A percentile compares a stretch with the other conserved stretches of the same genome.
These are phyloP conservation scores for Apomyelois bistriatella DNA, from an alignment of 2,888 invertebrate species.

Conservation along the genomic window DNA sequence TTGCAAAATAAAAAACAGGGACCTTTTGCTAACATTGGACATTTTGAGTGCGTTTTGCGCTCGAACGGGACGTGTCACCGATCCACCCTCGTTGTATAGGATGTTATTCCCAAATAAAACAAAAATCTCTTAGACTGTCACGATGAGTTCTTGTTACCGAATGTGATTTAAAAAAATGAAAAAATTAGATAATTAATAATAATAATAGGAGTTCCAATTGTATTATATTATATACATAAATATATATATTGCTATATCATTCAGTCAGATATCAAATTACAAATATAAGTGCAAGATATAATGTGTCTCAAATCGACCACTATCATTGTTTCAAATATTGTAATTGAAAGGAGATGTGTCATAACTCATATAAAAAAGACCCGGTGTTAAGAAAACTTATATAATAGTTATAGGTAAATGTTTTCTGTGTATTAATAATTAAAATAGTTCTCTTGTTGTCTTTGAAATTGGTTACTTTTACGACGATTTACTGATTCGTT, in stretches of 20 bases:
- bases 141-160: conserved; percentile 70
- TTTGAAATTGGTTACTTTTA: no score
- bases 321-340: conserved; percentile 17
- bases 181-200: conserved; percentile 76
- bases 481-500: no score
- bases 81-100: conserved; percentile 28
- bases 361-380: background rate
- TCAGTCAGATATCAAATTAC: conserved; percentile 44
- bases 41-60: background rate
- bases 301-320: conserved; percentile 15
- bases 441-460: background rate
- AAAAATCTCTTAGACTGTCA: conserved; percentile 58
- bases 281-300: conserved; percentile 14
- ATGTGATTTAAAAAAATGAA: conserved; percentile 66
- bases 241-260: conserved; percentile 64
- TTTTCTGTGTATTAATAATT: background rate
- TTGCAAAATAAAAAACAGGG: background rate
- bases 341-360: background rate
- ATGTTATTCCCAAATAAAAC: conserved; percentile 25
- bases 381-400: background rate
- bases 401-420: background rate
- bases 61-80: conserved; percentile 13
- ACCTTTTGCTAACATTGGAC: background rate
- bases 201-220: conserved; percentile 80
- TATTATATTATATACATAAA: conserved; percentile 60